Evolutionary conservation across 2,797 vertebrate species (phyloP).

Genomic region (Bucorvus abyssinicus): DNA sequence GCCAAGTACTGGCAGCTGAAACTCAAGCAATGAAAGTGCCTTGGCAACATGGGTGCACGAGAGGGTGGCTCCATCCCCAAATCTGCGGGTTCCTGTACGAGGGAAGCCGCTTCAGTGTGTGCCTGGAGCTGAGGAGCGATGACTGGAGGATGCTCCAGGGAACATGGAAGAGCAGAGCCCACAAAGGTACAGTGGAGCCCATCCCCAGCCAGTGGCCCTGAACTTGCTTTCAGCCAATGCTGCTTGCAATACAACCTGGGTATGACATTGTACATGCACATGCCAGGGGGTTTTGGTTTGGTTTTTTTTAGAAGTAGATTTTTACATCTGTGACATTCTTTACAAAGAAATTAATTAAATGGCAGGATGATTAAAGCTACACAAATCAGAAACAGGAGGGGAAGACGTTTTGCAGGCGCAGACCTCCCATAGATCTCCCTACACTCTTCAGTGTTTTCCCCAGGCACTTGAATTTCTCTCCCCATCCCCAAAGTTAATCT

Average conservation of each 20-base stretch:
- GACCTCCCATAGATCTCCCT: conserved; percentile 57
- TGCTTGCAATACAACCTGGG: neutral
- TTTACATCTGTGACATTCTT: conserved; percentile 64
- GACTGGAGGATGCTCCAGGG: neutral
- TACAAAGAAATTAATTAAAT: conserved; percentile 66
- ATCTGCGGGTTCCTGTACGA: neutral
- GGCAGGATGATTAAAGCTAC: conserved; percentile 50
- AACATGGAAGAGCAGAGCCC: neutral
- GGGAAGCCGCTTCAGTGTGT: neutral
- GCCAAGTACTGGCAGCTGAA: conserved; percentile 34
- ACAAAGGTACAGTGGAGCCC: neutral
- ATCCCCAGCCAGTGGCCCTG: neutral
- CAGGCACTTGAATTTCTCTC: conserved; percentile 53
- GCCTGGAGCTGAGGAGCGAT: neutral
- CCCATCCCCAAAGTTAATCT: conserved; percentile 55
- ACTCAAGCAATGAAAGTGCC: conserved; percentile 41
- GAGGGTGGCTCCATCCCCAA: neutral
- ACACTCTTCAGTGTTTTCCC: conserved; percentile 47
- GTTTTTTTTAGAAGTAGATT: neutral
- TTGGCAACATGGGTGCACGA: conserved; percentile 39
- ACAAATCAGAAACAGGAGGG: conserved; percentile 70
- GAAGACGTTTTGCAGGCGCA: conserved; percentile 25
- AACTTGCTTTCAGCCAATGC: neutral
- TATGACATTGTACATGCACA: conserved; percentile 18
- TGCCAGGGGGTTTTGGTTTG: neutral